phyloP scores from a whole-genome alignment of 2,113 vertebrate genomes.

The Ibidorhyncha struthersii region DNA sequence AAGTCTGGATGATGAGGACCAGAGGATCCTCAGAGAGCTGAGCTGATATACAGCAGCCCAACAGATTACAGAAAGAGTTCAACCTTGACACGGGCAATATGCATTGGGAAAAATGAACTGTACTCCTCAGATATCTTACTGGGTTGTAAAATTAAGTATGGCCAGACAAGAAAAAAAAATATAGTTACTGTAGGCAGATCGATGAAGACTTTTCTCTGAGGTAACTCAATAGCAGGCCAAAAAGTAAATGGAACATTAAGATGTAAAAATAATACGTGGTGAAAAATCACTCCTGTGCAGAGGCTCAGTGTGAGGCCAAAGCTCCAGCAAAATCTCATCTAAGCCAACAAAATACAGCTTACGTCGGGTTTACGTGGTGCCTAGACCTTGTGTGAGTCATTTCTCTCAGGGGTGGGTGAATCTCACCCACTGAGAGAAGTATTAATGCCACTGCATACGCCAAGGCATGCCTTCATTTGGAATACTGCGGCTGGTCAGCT shows the following conservation, averaged over 20 bases:
- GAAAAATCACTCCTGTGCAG: conserved; percentile 27
- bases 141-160: not conserved
- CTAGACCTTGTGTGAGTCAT: conserved; percentile 36
- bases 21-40: not conserved
- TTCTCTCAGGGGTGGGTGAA: conserved; percentile 28
- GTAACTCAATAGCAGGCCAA: not conserved
- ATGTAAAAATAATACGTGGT: conserved; percentile 42
- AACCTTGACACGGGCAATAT: not conserved
- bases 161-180: not conserved
- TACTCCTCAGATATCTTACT: not conserved
- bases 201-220: conserved; percentile 12
- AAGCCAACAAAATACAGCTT: conserved; percentile 54
- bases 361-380: conserved; percentile 42
- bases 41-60: not conserved
- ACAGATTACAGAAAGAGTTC: not conserved
- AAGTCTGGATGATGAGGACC: not conserved
- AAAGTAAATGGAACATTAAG: conserved; percentile 41
- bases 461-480: not conserved
- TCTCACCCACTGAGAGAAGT: conserved; percentile 25
- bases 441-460: not conserved
- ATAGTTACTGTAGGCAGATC: not conserved
- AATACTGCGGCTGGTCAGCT: not conserved
- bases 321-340: conserved; percentile 40
- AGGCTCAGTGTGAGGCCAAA: not conserved
- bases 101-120: not conserved